These are phyloP conservation scores for Drosophila birchii DNA, from an alignment of 2,888 invertebrate genomes.

Conservation along the genomic window DNA sequence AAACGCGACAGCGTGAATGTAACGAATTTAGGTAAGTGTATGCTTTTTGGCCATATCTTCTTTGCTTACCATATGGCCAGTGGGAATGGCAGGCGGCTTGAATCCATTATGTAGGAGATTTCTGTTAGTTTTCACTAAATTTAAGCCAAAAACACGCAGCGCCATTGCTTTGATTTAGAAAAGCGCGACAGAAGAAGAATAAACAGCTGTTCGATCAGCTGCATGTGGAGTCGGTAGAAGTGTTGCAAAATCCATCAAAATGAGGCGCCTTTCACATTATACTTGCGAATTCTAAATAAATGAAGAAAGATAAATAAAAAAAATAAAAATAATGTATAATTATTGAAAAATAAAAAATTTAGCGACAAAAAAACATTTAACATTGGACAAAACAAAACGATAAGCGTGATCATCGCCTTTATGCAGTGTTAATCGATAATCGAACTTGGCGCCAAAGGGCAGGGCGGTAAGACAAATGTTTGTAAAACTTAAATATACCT, in stretches of 20 bases:
- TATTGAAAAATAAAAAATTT: too few species aligned
- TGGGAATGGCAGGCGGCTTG: conserved; percentile 39
- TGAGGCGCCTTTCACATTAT: too few species aligned
- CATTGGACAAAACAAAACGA: too few species aligned
- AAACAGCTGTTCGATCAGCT: conserved; percentile 56
- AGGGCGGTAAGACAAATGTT: not conserved
- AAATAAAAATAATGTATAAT: too few species aligned
- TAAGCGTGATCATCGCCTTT: too few species aligned
- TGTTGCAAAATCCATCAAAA: conserved; percentile 5
- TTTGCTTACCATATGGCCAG: conserved; percentile 54
- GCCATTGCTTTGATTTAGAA: conserved; percentile 61
- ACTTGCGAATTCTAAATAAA: too few species aligned
- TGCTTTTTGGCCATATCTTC: not conserved
- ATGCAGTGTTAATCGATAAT: too few species aligned
- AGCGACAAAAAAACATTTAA: too few species aligned
- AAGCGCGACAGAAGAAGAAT: conserved; percentile 44
- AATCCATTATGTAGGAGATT: conserved; percentile 68
- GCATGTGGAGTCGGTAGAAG: not conserved
- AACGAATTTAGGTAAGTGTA: not conserved
- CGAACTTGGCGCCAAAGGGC: not conserved
- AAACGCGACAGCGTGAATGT: too few species aligned
- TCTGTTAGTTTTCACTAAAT: conserved; percentile 79
- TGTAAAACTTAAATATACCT: not conserved
- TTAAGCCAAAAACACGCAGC: conserved; percentile 77
- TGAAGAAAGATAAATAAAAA: too few species aligned